Evolutionary conservation across 1,140 invertebrate genomes (phyloP).

Genomic region (Nebria ingens): DNA sequence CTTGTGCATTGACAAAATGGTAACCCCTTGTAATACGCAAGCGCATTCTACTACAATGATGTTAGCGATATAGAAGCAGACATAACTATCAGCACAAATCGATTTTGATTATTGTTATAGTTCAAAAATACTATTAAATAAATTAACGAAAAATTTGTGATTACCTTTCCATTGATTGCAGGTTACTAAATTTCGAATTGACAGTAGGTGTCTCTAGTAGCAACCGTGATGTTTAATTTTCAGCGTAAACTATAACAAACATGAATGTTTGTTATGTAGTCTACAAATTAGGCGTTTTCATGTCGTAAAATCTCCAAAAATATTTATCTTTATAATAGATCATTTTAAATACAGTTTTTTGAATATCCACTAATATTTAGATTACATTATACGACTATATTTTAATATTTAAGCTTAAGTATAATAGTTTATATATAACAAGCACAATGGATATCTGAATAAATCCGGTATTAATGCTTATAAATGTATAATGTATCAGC

Average conservation of each 20-base stretch:
- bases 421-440: too few relatives aligned
- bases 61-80: background rate
- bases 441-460: too few relatives aligned
- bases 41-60: background rate
- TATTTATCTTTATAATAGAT: too few relatives aligned
- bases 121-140: background rate
- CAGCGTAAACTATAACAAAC: too few relatives aligned
- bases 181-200: background rate
- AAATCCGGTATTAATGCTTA: too few relatives aligned
- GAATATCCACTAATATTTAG: too few relatives aligned
- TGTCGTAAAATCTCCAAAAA: too few relatives aligned
- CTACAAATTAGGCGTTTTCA: background rate
- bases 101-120: background rate
- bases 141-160: background rate
- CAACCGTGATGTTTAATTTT: background rate
- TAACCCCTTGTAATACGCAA: background rate
- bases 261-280: too few relatives aligned
- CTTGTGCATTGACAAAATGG: slow-evolving; percentile 4
- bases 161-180: slow-evolving; percentile 4
- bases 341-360: too few relatives aligned
- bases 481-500: too few relatives aligned
- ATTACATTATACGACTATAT: too few relatives aligned
- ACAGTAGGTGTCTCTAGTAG: slow-evolving; percentile 2
- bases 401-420: too few relatives aligned
- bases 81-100: background rate